Evolutionary conservation across 2,797 vertebrate species (phyloP).

Genomic region (Acanthiza pusilla): DNA sequence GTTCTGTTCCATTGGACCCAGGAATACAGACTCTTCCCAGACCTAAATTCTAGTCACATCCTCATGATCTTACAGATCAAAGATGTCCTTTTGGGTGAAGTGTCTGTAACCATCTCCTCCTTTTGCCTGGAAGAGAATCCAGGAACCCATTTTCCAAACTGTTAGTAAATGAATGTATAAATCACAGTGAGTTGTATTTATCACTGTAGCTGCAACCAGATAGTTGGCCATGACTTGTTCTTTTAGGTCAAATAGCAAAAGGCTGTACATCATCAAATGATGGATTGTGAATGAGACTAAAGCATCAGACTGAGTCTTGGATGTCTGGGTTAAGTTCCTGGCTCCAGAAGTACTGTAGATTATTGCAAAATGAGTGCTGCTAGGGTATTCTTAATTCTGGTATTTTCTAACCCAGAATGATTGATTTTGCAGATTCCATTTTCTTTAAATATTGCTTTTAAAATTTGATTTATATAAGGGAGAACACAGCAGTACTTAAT

Average conservation of each 20-base stretch:
- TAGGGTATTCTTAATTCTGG: neutral
- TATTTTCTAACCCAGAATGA: neutral
- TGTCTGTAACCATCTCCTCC: neutral
- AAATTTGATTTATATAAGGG: neutral
- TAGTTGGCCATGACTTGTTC: neutral
- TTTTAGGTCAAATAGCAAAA: constrained; percentile 28
- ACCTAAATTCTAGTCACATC: neutral
- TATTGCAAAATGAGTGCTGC: constrained; percentile 1
- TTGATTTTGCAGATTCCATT: constrained; percentile 31
- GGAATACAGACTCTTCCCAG: neutral
- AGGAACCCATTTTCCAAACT: neutral
- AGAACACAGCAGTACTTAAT: neutral
- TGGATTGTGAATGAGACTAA: constrained; percentile 19
- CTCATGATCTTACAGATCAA: neutral
- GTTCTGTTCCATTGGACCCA: neutral
- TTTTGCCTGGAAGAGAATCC: neutral
- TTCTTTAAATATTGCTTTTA: constrained; percentile 12
- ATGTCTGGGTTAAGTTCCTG: constrained; percentile 14
- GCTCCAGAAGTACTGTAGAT: constrained; percentile 11
- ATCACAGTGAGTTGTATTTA: constrained; percentile 16
- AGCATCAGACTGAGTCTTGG: constrained; percentile 20
- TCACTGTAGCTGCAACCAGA: neutral
- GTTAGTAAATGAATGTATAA: constrained; percentile 12
- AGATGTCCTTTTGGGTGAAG: neutral
- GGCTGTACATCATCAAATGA: constrained; percentile 23